Conservation (phyloP, 2,888 invertebrate genomes). For the Autographa gamma region DNA sequence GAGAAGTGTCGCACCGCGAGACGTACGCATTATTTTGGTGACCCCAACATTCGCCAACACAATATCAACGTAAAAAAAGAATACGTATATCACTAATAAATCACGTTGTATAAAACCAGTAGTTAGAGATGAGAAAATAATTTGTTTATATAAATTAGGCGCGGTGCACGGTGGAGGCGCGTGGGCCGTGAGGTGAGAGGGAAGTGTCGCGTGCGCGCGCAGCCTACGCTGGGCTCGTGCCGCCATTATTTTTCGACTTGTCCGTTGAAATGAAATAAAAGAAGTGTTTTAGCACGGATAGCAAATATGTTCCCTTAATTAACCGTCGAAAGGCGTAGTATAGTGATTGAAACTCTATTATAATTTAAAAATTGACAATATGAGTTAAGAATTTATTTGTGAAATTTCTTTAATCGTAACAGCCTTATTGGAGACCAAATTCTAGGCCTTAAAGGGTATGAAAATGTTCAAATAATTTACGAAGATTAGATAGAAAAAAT, state of each 20-base stretch:
- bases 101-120: slow-evolving; percentile 77
- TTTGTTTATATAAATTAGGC: slow-evolving; percentile 82
- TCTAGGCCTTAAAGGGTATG: too few species aligned
- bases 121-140: slow-evolving; percentile 82
- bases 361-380: too few species aligned
- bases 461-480: too few species aligned
- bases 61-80: slow-evolving; percentile 59
- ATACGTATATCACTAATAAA: slow-evolving; percentile 64
- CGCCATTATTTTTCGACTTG: slow-evolving; percentile 75
- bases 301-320: slow-evolving; percentile 50
- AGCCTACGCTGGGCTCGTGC: slow-evolving; percentile 79
- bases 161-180: slow-evolving; percentile 60
- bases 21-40: slow-evolving; percentile 68
- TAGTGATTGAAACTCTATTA: too few species aligned
- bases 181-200: slow-evolving; percentile 78
- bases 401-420: too few species aligned
- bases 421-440: too few species aligned
- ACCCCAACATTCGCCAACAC: slow-evolving; percentile 47
- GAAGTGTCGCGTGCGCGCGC: slow-evolving; percentile 79
- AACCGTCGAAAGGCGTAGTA: slow-evolving; percentile 26
- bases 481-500: too few species aligned
- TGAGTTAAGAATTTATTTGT: too few species aligned
- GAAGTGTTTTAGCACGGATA: slow-evolving; percentile 54
- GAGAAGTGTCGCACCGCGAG: slow-evolving; percentile 67
- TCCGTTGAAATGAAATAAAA: slow-evolving; percentile 74